Conservation (phyloP, 2,113 vertebrate genomes). For the Hemicordylus capensis region DNA sequence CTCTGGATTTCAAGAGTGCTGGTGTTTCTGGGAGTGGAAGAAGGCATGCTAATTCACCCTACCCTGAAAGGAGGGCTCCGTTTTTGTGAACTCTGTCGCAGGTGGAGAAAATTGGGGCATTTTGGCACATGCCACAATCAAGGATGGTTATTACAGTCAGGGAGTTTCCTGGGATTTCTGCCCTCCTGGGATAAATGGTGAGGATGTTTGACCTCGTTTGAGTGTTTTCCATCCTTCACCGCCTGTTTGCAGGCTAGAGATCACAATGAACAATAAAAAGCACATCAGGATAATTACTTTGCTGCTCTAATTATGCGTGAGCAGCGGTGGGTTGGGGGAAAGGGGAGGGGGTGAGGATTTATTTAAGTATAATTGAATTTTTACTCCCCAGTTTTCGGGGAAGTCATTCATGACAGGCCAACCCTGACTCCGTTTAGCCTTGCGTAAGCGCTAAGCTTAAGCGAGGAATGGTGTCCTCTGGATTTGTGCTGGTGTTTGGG, state of each 20-base stretch:
- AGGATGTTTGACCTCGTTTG: not conserved
- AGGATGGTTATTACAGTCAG: not conserved
- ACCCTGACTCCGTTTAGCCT: not conserved
- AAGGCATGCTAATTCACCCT: too few relatives aligned
- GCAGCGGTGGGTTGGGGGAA: not conserved
- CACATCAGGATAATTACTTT: constrained; percentile 4
- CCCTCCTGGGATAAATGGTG: not conserved
- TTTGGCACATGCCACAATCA: too few relatives aligned
- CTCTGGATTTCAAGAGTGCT: too few relatives aligned
- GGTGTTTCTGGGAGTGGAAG: too few relatives aligned
- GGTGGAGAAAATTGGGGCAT: too few relatives aligned
- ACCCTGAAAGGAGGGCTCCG: too few relatives aligned
- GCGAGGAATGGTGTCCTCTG: not conserved
- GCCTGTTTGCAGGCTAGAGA: not conserved
- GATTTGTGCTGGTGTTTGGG: not conserved
- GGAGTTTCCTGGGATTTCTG: not conserved
- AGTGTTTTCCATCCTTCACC: not conserved
- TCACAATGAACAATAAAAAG: not conserved
- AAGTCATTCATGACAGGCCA: not conserved
- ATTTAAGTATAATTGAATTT: constrained; percentile 1
- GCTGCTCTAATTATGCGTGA: not conserved
- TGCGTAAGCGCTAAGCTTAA: constrained; percentile 15
- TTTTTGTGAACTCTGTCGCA: too few relatives aligned
- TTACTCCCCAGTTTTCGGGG: not conserved
- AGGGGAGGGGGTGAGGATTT: not conserved